Conservation (phyloP, 2,888 invertebrate genomes). For the Busseola fusca region DNA sequence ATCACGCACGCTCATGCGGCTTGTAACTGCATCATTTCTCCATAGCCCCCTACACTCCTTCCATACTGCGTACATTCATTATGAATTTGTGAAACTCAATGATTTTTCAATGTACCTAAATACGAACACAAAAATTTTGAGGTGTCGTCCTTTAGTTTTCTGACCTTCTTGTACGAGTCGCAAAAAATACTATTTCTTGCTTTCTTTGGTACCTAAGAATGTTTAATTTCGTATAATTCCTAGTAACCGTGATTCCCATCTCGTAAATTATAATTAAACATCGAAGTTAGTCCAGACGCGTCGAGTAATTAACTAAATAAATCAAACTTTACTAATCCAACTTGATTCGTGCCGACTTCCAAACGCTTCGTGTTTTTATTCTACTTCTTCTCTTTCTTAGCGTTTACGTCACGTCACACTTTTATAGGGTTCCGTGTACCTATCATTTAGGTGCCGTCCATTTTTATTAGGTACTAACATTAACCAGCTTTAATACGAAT, state of each 20-base stretch:
- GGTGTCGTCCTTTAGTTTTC: too few species aligned
- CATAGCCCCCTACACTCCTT: too few species aligned
- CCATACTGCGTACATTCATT: too few species aligned
- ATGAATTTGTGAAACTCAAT: too few species aligned
- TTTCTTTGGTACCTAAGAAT: too few species aligned
- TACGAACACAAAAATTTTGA: too few species aligned
- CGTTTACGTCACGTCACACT: constrained; percentile 20
- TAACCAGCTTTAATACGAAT: neutral
- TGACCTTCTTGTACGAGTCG: too few species aligned
- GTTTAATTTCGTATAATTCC: neutral
- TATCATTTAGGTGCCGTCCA: neutral
- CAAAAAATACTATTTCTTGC: too few species aligned
- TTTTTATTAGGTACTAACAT: neutral
- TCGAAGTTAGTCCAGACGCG: constrained; percentile 32
- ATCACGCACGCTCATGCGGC: too few species aligned
- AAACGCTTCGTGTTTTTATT: constrained; percentile 55
- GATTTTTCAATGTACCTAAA: too few species aligned
- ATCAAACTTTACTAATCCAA: constrained; percentile 67
- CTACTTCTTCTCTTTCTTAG: constrained; percentile 46
- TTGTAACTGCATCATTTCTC: too few species aligned
- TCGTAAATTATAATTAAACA: constrained; percentile 40
- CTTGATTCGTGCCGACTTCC: constrained; percentile 53
- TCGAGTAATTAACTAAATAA: constrained; percentile 64
- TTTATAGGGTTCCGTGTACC: constrained; percentile 7
- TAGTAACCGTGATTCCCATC: constrained; percentile 18